Conservation (phyloP, 2,888 invertebrate species). For the Heteromurus nitidus region DNA sequence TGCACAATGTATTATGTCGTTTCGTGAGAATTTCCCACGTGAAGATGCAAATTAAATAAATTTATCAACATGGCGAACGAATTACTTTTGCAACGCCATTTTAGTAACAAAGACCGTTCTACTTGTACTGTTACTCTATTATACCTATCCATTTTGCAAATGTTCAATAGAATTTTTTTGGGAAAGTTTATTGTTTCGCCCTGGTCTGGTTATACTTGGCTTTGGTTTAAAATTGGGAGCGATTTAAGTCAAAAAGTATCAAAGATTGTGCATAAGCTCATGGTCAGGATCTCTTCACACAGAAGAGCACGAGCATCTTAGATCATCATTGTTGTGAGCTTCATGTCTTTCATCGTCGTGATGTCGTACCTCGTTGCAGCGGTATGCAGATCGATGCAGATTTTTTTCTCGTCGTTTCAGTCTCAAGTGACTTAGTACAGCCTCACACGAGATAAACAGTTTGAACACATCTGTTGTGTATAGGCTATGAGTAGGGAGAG, state of each 20-base stretch:
- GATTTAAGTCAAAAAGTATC: too few species aligned
- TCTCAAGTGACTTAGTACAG: neutral
- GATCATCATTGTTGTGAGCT: neutral
- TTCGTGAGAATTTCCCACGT: slow-evolving; percentile 3
- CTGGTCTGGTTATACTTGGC: too few species aligned
- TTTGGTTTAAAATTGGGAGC: too few species aligned
- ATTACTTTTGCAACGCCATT: neutral
- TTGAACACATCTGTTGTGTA: neutral
- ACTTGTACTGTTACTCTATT: too few species aligned
- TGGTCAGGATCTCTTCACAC: too few species aligned
- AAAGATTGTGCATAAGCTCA: too few species aligned
- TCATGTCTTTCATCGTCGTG: neutral
- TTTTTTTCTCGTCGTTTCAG: neutral
- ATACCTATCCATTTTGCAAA: too few species aligned
- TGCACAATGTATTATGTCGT: neutral
- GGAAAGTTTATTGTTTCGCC: too few species aligned
- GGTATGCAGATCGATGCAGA: neutral
- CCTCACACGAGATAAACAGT: neutral
- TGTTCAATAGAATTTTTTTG: too few species aligned
- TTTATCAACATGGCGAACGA: slow-evolving; percentile 1
- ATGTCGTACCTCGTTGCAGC: neutral
- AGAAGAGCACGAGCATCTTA: neutral
- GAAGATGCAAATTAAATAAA: neutral
- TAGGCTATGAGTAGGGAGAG: neutral
- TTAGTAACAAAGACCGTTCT: too few species aligned